Evolutionary conservation across 35 echinoderm and acorn worm genomes (phyloP), one percentile per base, ranked within the genome.

Genomic region (Ptychodera flava): DNA sequence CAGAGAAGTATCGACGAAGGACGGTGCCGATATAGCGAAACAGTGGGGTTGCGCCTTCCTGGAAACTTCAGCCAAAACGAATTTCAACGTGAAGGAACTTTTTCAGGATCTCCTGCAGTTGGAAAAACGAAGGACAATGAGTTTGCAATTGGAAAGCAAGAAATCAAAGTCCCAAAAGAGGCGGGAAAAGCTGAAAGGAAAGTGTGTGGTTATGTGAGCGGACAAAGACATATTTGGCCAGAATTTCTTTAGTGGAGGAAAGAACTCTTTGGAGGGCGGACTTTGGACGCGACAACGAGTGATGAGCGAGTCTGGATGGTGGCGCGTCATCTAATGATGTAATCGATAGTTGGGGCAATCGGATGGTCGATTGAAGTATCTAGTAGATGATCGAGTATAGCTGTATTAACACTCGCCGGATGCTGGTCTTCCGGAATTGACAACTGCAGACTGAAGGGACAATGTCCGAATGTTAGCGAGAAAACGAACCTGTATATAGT

Each of bases 31-130:
- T 64, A 92, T 94, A 32, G 93, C 96, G 0, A 94, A 94, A 80
- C 76, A 80, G 1, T 99, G 96, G 96, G 86, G 83, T 33, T 99
- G 96, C 38, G 88, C 96, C 1, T 99, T 99, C 79, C 38, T 99
- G 29, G 96, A 99, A 79, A 99, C 96, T 16, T 99, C 96, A 27
- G 96, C 96, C 16, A 99, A 99, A 84, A 99, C 96, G 37, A 99
- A 99, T 52, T 99, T 94, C 88, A 99, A 99, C 77, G 96, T 99
- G 31, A 99, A 99, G 78, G 96, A 99, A 94, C 93, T 99, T 38
- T 99, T 99, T 88, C 96, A 99, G 79, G 93, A 99, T 88, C 36
- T 99, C 32, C 90, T 99, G 33, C 96, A 99, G 86, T 64, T 99
- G 78, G 96, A 99, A 86, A 99, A 99, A 77, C 80, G 93, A 64